Evolutionary conservation across 2,888 invertebrate species (phyloP), one percentile per base, ranked within the genome.

Genomic region (Gerosis bhagava): DNA sequence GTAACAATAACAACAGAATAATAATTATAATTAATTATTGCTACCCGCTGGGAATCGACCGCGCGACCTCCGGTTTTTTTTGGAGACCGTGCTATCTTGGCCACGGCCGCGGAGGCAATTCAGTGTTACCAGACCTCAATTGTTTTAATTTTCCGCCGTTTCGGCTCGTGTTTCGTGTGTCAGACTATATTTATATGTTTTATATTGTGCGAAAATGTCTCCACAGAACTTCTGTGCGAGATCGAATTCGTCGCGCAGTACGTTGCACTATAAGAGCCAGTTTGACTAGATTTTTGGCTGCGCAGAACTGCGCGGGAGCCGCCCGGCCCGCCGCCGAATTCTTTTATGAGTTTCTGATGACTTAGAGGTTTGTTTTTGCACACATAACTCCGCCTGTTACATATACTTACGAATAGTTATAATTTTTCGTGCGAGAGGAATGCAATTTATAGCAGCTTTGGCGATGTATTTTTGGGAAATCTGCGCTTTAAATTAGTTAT

Each of bases 221-320:
- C 82, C 58, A 72, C 46, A 0, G 25, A 42, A 50, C 11, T 11
- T 54, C 48, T 65, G 56, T 73, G 54, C 67, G 49, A 57, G 67
- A 68, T 50, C 60, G 75, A 77, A 80, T 78, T 73, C 78, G 78
- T 73, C 76, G 76, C 71, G 57, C 76, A 79, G 86, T 83, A 77
- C 86, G 78, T 84, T 86, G 86, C 86, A 84, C 86, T 83, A 84
- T 75, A 80, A 76, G 65, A 86, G 80, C 87, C 83, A 82, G 87
- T 88, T 81, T 86, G 88, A 87, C 88, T 88, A 88, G 88, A 87
- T 88, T 88, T 87, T 87, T 87, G 86, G 87, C 84, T 80, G 77
- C 73, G 57, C 49, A 52, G 52, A 53, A 50, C 51, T 44, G 57
- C 59, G 59, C 58, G 31, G 44, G 58, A 52, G 63, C 54, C 49